phyloP scores from a whole-genome alignment of 2,797 vertebrate species.

The Artibeus lituratus region DNA sequence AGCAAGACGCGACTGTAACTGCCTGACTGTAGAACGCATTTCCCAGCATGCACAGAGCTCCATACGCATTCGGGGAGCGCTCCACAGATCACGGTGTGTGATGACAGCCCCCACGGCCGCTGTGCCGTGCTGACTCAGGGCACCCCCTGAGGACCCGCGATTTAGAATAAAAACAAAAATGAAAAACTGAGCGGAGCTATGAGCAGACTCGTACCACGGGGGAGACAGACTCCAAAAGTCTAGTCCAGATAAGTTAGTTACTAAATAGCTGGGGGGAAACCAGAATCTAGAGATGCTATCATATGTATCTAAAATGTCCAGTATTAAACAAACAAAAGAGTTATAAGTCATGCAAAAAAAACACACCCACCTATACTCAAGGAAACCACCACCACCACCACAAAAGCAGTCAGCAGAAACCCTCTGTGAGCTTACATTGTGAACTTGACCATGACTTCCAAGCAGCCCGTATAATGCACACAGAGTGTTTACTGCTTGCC shows the following conservation, averaged over 20 bases:
- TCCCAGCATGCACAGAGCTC: background rate
- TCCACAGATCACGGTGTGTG: background rate
- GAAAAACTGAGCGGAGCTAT: background rate
- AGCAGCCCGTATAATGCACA: background rate
- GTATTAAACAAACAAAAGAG: background rate
- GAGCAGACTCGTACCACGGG: background rate
- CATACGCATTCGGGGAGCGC: background rate
- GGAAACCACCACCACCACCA: background rate
- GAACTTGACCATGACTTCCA: background rate
- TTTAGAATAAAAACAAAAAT: background rate
- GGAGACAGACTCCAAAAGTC: background rate
- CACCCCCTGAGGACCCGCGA: background rate
- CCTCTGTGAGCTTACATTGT: background rate
- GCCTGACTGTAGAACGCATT: rapidly evolving
- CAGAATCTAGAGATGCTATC: background rate
- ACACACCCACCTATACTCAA: background rate
- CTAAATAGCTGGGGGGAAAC: background rate
- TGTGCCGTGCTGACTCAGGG: background rate
- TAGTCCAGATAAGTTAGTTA: background rate
- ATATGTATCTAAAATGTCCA: background rate
- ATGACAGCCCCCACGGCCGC: too few species aligned
- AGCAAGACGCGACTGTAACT: background rate
- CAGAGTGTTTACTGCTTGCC: background rate
- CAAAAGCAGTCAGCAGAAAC: background rate
- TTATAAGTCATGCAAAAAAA: background rate